Evolutionary conservation across 2,888 invertebrate genomes (phyloP).

Genomic region (Ferrisia virgata): DNA sequence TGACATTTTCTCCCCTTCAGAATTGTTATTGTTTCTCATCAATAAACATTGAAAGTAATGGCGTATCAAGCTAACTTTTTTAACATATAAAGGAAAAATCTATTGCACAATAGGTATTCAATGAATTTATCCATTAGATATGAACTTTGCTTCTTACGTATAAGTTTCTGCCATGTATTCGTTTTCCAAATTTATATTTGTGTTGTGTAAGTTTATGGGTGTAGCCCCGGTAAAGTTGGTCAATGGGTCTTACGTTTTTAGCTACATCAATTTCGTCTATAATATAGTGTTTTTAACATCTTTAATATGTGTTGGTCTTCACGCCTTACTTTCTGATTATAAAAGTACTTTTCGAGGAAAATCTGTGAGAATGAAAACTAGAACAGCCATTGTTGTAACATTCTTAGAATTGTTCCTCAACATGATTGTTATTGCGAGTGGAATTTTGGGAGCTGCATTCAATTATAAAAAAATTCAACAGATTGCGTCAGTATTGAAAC

Average conservation of each 20-base stretch:
- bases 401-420: slow-evolving; percentile 43
- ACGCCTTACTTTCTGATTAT: slow-evolving; percentile 42
- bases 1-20: not conserved
- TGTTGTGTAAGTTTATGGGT: slow-evolving; percentile 21
- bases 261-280: not conserved
- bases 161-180: not conserved
- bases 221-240: not conserved
- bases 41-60: not conserved
- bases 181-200: not conserved
- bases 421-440: slow-evolving; percentile 34
- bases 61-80: no score
- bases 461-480: slow-evolving; percentile 17
- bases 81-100: not conserved
- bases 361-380: slow-evolving; percentile 47
- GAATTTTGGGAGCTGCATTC: slow-evolving; percentile 32
- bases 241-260: not conserved
- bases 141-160: not conserved
- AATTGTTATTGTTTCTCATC: not conserved
- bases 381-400: slow-evolving; percentile 46
- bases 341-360: slow-evolving; percentile 41
- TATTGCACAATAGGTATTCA: not conserved
- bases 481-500: not conserved
- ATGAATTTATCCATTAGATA: not conserved
- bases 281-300: slow-evolving; percentile 21
- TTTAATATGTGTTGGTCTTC: not conserved